phyloP scores from a whole-genome alignment of 2,113 vertebrate genomes.

The Sorex fumeus region DNA sequence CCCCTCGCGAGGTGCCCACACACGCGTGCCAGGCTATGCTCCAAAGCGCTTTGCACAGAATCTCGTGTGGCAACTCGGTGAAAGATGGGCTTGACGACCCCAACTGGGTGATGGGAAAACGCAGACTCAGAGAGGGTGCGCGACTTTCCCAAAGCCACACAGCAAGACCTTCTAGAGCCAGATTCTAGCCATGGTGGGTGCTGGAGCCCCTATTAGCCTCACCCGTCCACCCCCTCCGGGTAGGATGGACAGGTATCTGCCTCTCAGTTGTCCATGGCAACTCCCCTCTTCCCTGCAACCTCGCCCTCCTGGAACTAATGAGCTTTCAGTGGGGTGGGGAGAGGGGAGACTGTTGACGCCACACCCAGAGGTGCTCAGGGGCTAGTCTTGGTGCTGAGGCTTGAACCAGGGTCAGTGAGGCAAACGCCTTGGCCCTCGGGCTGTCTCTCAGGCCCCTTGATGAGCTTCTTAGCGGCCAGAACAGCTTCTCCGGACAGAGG shows the following conservation, averaged over 20 bases:
- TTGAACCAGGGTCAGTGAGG: no score
- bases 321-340: no score
- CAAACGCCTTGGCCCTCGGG: no score
- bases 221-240: no score
- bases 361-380: no score
- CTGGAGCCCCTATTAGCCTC: not conserved
- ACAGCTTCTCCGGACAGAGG: not conserved
- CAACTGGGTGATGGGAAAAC: not conserved
- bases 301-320: not conserved
- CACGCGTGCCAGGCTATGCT: not conserved
- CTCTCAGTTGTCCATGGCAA: not conserved
- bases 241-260: not conserved
- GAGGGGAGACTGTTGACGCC: no score
- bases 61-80: not conserved
- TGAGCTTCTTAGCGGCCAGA: not conserved
- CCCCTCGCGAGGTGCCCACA: fast-evolving
- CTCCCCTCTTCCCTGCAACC: not conserved
- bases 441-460: no score
- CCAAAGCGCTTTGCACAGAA: not conserved
- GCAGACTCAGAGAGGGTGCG: conserved; percentile 37
- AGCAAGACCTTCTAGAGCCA: not conserved
- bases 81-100: not conserved
- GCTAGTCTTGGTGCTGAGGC: no score
- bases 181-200: not conserved
- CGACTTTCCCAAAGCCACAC: not conserved